phyloP scores from a whole-genome alignment of 2,888 invertebrate genomes.

The Caradrina kadenii region DNA sequence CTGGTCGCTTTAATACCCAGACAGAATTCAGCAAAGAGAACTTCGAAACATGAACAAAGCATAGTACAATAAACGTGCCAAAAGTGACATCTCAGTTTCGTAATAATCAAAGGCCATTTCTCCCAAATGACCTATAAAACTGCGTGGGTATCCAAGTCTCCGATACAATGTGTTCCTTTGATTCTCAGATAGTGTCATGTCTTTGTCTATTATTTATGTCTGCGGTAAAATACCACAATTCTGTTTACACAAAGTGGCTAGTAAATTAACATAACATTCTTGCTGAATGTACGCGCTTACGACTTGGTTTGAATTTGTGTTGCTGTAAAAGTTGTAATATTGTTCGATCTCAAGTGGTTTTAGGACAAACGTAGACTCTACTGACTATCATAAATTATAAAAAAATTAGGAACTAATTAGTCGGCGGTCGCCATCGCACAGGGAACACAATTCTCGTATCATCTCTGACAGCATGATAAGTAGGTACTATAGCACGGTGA shows the following conservation, averaged over 20 bases:
- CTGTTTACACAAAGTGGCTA: constrained; percentile 35
- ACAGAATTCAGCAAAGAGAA: not conserved
- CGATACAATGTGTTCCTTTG: constrained; percentile 33
- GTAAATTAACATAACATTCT: constrained; percentile 52
- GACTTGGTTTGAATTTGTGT: constrained; percentile 15
- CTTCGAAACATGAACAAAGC: not conserved
- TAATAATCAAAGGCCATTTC: constrained; percentile 16
- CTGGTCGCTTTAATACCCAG: not conserved
- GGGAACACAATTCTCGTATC: too few species aligned
- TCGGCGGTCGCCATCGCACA: not conserved
- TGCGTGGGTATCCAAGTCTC: not conserved
- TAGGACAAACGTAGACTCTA: not conserved
- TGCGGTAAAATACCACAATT: constrained; percentile 35
- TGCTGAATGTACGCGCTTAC: constrained; percentile 44
- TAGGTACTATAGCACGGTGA: not conserved
- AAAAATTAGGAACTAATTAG: not conserved
- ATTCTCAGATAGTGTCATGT: constrained; percentile 31
- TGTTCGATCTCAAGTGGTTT: not conserved
- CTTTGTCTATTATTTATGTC: constrained; percentile 47
- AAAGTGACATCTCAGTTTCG: constrained; percentile 16
- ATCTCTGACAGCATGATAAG: not conserved
- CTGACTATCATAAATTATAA: not conserved
- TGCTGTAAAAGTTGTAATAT: not conserved
- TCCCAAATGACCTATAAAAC: constrained; percentile 43
- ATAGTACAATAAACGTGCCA: not conserved